phyloP scores from a whole-genome alignment of 1,140 invertebrate species.

The Drosophila navojoa region DNA sequence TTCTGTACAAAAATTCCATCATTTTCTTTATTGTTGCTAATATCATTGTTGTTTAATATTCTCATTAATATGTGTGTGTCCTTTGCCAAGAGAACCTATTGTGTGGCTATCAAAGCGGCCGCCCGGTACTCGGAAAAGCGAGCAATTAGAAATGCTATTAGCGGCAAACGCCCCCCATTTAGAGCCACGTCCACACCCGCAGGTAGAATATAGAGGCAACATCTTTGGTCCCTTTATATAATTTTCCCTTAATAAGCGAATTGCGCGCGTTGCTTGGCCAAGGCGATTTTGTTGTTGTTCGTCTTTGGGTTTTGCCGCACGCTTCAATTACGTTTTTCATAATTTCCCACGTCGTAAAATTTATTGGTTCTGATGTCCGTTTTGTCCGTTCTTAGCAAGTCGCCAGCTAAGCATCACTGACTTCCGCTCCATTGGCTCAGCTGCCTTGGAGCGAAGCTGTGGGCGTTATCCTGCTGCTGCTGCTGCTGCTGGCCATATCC shows the following conservation, averaged over 20 bases:
- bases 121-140: slow-evolving; percentile 51
- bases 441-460: slow-evolving; percentile 22
- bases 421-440: slow-evolving; percentile 72
- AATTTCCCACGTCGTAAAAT: slow-evolving; percentile 76
- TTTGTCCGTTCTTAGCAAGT: slow-evolving; percentile 37
- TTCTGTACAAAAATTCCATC: too few relatives aligned
- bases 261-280: slow-evolving; percentile 3
- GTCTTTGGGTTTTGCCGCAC: slow-evolving; percentile 22
- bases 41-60: neutral
- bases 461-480: slow-evolving; percentile 14
- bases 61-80: slow-evolving; percentile 52
- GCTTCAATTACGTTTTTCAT: slow-evolving; percentile 79
- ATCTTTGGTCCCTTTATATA: slow-evolving; percentile 9
- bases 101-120: slow-evolving; percentile 53
- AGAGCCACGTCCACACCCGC: slow-evolving; percentile 18
- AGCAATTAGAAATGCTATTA: slow-evolving; percentile 73
- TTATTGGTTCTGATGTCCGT: slow-evolving; percentile 67
- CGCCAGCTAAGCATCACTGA: slow-evolving; percentile 28
- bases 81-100: slow-evolving; percentile 12
- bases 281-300: slow-evolving; percentile 1
- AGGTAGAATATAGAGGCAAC: slow-evolving; percentile 24
- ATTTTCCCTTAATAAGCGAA: slow-evolving; percentile 34
- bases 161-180: slow-evolving; percentile 53
- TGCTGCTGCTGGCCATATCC: slow-evolving; percentile 33
- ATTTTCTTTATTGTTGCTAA: neutral